Conservation (phyloP, 2,888 invertebrate species). For the Ephialtes manifestator region DNA sequence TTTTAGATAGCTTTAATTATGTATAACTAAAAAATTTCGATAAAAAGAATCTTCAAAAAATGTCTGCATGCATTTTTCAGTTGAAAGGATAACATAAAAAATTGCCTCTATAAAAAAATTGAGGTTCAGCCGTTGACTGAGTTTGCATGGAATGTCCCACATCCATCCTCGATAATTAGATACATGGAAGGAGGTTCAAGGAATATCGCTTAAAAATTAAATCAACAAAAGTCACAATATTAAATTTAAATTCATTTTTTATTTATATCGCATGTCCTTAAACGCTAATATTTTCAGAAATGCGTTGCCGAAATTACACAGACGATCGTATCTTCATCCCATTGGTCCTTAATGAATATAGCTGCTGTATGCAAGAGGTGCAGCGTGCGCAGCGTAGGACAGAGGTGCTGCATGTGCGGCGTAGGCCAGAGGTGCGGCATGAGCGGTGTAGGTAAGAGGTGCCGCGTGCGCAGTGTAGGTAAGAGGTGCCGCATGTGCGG, state of each 20-base stretch:
- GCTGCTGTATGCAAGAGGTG: slow-evolving; percentile 51
- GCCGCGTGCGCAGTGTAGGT: slow-evolving; percentile 79
- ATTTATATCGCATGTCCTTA: slow-evolving; percentile 16
- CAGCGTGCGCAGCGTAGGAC: slow-evolving; percentile 50
- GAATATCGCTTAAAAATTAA: not conserved
- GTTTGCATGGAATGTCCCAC: no score
- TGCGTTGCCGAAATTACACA: slow-evolving; percentile 10
- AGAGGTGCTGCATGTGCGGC: slow-evolving; percentile 62
- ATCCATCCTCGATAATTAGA: not conserved
- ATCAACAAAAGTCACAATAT: not conserved
- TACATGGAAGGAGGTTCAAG: not conserved
- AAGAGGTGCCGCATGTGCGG: slow-evolving; percentile 76
- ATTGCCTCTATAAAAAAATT: no score
- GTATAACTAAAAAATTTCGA: no score
- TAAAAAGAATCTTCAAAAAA: no score
- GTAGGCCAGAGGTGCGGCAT: slow-evolving; percentile 64
- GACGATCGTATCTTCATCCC: not conserved
- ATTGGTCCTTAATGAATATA: slow-evolving; percentile 51
- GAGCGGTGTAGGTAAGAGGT: slow-evolving; percentile 78
- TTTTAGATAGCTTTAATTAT: no score
- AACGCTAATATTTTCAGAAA: not conserved
- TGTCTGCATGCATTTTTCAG: no score
- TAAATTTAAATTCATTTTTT: not conserved
- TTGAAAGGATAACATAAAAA: no score
- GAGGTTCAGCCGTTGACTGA: no score